These are phyloP conservation scores for Tigriopus japonicus DNA, from an alignment of 1,140 invertebrate genomes.

Conservation along the genomic window DNA sequence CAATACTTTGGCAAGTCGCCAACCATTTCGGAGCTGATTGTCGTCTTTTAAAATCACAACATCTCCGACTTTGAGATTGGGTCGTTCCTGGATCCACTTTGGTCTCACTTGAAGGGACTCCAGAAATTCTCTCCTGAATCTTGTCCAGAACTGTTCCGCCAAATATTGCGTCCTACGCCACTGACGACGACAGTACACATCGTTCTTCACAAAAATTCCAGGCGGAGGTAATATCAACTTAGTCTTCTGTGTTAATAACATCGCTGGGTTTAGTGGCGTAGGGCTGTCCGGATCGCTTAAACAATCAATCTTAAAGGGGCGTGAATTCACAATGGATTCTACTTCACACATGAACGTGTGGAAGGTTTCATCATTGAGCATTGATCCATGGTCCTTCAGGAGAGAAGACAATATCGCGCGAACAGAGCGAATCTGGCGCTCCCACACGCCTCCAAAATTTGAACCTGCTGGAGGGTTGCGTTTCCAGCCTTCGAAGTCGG, in stretches of 20 bases:
- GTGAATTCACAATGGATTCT: not conserved
- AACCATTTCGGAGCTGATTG: too few relatives aligned
- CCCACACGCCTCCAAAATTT: too few relatives aligned
- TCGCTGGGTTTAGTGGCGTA: not conserved
- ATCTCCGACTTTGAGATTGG: not conserved
- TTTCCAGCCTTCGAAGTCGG: too few relatives aligned
- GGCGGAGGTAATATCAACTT: not conserved
- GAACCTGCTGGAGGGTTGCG: too few relatives aligned
- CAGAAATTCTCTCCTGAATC: not conserved
- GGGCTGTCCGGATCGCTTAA: not conserved
- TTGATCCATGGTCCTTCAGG: not conserved
- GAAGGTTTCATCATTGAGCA: not conserved
- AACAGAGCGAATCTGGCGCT: not conserved
- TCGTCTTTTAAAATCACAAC: not conserved
- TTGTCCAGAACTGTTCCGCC: slow-evolving; percentile 1
- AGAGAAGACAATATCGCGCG: too few relatives aligned
- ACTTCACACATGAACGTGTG: not conserved
- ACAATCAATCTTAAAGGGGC: not conserved
- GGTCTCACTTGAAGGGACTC: not conserved
- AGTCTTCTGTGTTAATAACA: not conserved
- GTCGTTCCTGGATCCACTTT: not conserved
- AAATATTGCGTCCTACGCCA: slow-evolving; percentile 3
- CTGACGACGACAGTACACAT: not conserved
- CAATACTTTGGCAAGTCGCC: too few relatives aligned
- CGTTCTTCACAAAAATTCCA: not conserved